Base-by-base conservation (phyloP, 2,113 vertebrate species). In the Chloropsis hardwickii region DNA sequence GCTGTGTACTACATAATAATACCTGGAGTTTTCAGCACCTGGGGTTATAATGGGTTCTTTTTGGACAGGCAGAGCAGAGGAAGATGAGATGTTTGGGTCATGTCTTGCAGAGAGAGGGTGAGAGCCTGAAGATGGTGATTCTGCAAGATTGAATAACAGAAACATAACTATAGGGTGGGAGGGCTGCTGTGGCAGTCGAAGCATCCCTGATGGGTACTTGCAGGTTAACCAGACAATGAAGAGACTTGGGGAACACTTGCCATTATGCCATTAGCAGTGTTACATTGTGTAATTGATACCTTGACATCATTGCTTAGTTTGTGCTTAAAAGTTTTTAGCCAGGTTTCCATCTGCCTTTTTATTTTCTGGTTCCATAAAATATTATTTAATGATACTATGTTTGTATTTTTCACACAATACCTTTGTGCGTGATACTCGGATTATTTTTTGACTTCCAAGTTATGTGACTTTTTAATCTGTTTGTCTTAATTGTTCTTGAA, bases 11-110 rank as follows among this genome's bases (percentile, higher is more conserved):
- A 39, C 66, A 8, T 77, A 91, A 87, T 91, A 84, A 88, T 21
- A 62, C 94, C 84, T 89, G 88, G 71, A 65, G 8, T 35, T 85
- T 61, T 54, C 81, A 93, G 16, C 88, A 95, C 92, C 94, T 95
- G 96, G 91, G 94, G 94, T 91, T 97, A 44, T 93, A 95, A 95
- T 96, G 96, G 97, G 90, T 97, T 97, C 95, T 96, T 85, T 80
- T 29, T 72, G 95, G 96, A 96, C 88, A 90, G 67, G 77, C 80
- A 95, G 92, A 95, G 94, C 83, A 94, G 86, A 95, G 88, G 74
- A 93, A 94, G 95, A 76, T 97, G 97, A 96, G 92, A 87, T 94
- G 83, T 94, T 96, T 94, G 88, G 84, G 94, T 96, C 94, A 86
- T 72, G 31, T 95, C 92, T 96, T 85, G 80, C 54, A 65, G 90